Conservation (phyloP, 2,888 invertebrate genomes). For the Dyspetes luteomarginatus region DNA sequence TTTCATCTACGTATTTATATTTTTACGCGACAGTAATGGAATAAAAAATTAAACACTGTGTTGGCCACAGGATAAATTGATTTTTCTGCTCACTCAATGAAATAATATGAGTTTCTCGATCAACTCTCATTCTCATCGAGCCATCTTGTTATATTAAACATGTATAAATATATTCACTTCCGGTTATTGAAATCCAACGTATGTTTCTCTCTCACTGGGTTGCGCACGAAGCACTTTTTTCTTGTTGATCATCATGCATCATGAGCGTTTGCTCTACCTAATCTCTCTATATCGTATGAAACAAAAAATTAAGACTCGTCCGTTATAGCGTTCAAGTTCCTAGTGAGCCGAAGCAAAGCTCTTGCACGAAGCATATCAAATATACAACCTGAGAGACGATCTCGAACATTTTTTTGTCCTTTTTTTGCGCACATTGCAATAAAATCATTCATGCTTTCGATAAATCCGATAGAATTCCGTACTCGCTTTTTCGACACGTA, state of each 20-base stretch:
- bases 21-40: constrained; percentile 18
- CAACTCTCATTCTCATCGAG: not conserved
- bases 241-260: constrained; percentile 10
- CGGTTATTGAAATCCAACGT: constrained; percentile 49
- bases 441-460: constrained; percentile 20
- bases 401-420: constrained; percentile 17
- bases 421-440: not conserved
- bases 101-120: constrained; percentile 16
- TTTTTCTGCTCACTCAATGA: constrained; percentile 52
- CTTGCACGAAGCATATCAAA: not conserved
- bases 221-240: constrained; percentile 43
- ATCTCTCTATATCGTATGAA: constrained; percentile 39
- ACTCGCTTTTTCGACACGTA: constrained; percentile 60
- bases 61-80: constrained; percentile 40
- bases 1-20: not conserved
- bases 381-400: constrained; percentile 42
- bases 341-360: constrained; percentile 15
- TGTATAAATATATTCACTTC: constrained; percentile 17
- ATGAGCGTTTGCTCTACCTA: constrained; percentile 32
- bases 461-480: constrained; percentile 34
- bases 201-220: constrained; percentile 40
- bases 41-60: constrained; percentile 13
- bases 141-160: constrained; percentile 4
- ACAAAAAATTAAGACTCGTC: constrained; percentile 51
- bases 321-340: constrained; percentile 24